Conservation (phyloP, 2,113 vertebrate genomes). For the Himantopus leucocephalus region DNA sequence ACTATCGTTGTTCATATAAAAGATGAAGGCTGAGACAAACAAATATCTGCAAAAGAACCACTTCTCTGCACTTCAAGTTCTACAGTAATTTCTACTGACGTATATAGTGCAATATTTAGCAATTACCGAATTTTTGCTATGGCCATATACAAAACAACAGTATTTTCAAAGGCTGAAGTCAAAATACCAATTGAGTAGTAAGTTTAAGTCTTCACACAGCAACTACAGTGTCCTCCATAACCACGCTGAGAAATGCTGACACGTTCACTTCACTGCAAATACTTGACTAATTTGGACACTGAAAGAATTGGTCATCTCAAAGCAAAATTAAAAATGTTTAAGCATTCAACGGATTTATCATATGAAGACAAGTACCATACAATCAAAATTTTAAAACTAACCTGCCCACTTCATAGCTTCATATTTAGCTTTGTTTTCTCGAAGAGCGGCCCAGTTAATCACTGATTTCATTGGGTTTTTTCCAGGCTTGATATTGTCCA, state of each 20-base stretch:
- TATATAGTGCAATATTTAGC: neutral
- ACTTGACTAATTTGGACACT: neutral
- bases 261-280: neutral
- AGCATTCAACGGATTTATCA: neutral
- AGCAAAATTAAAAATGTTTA: neutral
- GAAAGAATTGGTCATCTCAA: neutral
- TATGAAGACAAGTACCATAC: neutral
- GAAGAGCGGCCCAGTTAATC: constrained; percentile 86
- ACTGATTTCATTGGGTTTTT: neutral
- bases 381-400: constrained; percentile 57
- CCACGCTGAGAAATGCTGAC: neutral
- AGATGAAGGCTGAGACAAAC: neutral
- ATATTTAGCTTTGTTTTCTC: constrained; percentile 85
- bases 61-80: neutral
- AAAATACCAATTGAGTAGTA: neutral
- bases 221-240: neutral
- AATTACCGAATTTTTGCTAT: neutral
- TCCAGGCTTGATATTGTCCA: neutral
- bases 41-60: neutral
- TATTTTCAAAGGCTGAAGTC: neutral
- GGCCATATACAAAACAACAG: neutral
- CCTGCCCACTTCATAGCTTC: constrained; percentile 91
- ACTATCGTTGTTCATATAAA: neutral
- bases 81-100: neutral
- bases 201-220: neutral